Conservation (phyloP, 1,140 invertebrate species). For the Philotrypesis tridentata region DNA sequence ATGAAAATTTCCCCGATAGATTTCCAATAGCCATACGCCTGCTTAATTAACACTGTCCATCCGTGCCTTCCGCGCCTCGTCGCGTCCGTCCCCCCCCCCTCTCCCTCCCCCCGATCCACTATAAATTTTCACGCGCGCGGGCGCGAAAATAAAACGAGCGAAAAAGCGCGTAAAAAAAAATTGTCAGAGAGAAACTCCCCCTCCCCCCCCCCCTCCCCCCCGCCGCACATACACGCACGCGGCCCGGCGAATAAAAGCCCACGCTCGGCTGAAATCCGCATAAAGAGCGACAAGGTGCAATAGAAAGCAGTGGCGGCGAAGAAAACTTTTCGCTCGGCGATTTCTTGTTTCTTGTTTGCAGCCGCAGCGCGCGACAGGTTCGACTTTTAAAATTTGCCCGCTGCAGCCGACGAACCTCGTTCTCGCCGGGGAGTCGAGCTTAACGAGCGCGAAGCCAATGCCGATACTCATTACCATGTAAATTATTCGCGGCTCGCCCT, state of each 20-base stretch:
- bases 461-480: slow-evolving; percentile 52
- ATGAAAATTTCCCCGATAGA: not conserved
- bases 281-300: not conserved
- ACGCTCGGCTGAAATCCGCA: too few species aligned
- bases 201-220: too few species aligned
- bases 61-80: not conserved
- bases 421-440: not conserved
- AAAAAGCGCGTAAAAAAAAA: slow-evolving; percentile 2
- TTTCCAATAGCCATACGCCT: slow-evolving; percentile 15
- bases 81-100: not conserved
- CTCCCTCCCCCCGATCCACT: not conserved
- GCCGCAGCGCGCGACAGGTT: slow-evolving; percentile 13
- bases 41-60: slow-evolving; percentile 24
- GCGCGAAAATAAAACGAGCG: not conserved
- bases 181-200: too few species aligned
- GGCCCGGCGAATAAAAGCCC: not conserved
- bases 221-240: too few species aligned
- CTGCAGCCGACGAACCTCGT: not conserved
- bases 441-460: slow-evolving; percentile 40
- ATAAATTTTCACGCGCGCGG: too few species aligned
- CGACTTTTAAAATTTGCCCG: slow-evolving; percentile 45
- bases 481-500: slow-evolving; percentile 48
- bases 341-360: slow-evolving; percentile 32
- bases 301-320: not conserved
- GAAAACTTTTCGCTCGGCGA: not conserved